Conservation (phyloP, 2,113 vertebrate genomes). For the Odocoileus hemionus region DNA sequence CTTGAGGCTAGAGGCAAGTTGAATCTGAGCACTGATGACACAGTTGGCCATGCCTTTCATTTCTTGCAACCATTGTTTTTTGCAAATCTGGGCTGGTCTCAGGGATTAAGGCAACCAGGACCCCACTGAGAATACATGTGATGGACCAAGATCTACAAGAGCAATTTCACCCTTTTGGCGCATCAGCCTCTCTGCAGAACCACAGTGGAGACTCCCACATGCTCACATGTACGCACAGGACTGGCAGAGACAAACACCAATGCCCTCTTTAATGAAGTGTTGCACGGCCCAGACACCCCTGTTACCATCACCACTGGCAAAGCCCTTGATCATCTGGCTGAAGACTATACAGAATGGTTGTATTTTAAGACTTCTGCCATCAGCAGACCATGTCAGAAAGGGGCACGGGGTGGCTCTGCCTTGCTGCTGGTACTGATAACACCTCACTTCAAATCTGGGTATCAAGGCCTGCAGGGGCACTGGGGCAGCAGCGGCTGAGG, state of each 20-base stretch:
- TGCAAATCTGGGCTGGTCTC: constrained; percentile 89
- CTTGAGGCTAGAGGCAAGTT: constrained; percentile 90
- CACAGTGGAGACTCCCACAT: constrained; percentile 90
- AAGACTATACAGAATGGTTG: not conserved
- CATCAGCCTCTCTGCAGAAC: constrained; percentile 88
- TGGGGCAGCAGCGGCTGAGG: constrained; percentile 94
- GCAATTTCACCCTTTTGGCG: constrained; percentile 92
- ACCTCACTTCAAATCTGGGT: constrained; percentile 97
- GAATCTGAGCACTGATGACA: constrained; percentile 91
- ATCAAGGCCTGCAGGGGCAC: constrained; percentile 90
- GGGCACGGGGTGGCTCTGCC: constrained; percentile 90
- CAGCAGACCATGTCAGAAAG: constrained; percentile 92
- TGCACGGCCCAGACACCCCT: constrained; percentile 92
- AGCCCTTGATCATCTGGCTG: constrained; percentile 89
- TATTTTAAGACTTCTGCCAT: constrained; percentile 76
- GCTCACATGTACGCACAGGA: constrained; percentile 94
- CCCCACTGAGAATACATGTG: constrained; percentile 93
- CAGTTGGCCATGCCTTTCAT: constrained; percentile 92
- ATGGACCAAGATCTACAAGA: constrained; percentile 94
- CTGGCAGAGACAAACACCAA: constrained; percentile 89
- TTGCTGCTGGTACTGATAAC: constrained; percentile 95
- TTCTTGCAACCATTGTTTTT: constrained; percentile 89
- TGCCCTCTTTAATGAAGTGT: constrained; percentile 91
- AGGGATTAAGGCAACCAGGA: constrained; percentile 89
- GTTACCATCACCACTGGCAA: constrained; percentile 92